These are phyloP conservation scores for Odontocolon sp. DNA, from an alignment of 2,888 invertebrate species.

Conservation along the genomic window DNA sequence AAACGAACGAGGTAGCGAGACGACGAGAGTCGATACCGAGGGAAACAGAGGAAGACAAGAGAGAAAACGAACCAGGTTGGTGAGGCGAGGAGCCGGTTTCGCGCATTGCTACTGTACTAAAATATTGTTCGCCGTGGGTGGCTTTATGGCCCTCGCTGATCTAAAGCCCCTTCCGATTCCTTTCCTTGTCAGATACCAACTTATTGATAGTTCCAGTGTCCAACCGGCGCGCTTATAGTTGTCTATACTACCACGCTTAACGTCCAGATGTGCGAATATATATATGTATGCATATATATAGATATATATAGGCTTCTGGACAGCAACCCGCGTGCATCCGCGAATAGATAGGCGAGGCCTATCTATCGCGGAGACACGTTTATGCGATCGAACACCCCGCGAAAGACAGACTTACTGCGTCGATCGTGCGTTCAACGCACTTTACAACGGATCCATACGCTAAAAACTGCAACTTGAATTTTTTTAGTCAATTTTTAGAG, in stretches of 20 bases:
- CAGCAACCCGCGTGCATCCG: neutral
- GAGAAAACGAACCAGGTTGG: conserved; percentile 15
- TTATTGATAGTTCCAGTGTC: conserved; percentile 72
- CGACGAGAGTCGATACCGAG: conserved; percentile 9
- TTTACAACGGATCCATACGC: too few species aligned
- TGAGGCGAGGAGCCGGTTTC: conserved; percentile 69
- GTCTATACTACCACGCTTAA: conserved; percentile 30
- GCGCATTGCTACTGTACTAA: conserved; percentile 78
- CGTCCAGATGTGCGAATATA: neutral
- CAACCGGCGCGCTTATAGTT: conserved; percentile 26
- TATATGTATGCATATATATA: too few species aligned
- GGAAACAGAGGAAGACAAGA: conserved; percentile 19
- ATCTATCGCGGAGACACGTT: conserved; percentile 41
- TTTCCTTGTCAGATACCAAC: conserved; percentile 74
- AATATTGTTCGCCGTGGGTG: conserved; percentile 79
- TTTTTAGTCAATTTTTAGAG: too few species aligned
- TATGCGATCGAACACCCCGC: conserved; percentile 2
- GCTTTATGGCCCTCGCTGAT: conserved; percentile 75
- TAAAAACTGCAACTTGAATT: too few species aligned
- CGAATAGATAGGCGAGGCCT: conserved; percentile 41
- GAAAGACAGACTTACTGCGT: neutral
- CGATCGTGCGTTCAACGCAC: neutral
- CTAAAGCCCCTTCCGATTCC: conserved; percentile 72
- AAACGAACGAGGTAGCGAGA: conserved; percentile 34
- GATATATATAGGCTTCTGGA: too few species aligned